These are phyloP conservation scores for Dermochelys coriacea DNA, from an alignment of 2,797 vertebrate species.

Conservation along the genomic window DNA sequence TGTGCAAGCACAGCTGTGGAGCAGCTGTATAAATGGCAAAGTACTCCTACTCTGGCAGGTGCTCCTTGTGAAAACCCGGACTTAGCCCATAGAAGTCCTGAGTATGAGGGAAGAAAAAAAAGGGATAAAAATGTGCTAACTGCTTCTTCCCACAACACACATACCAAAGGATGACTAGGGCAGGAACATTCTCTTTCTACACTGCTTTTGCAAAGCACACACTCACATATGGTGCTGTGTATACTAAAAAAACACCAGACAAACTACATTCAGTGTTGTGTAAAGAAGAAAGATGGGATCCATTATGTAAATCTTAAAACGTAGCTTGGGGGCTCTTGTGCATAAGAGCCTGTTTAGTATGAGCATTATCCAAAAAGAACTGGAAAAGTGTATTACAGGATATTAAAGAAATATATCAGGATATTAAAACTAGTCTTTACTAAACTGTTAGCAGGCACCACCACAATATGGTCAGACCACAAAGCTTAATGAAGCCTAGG, in stretches of 20 bases:
- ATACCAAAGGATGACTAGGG: background rate
- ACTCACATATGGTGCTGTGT: background rate
- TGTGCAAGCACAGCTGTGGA: no score
- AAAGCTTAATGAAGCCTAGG: constrained; percentile 49
- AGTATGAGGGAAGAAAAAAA: background rate
- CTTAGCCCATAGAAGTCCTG: no score
- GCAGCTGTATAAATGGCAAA: no score
- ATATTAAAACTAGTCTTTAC: constrained; percentile 76
- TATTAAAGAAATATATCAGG: constrained; percentile 78
- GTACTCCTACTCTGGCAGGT: no score
- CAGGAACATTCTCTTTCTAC: fast-evolving
- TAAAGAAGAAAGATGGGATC: constrained; percentile 51
- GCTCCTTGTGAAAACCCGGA: no score
- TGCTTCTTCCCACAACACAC: background rate
- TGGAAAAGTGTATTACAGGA: constrained; percentile 68
- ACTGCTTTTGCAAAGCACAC: background rate
- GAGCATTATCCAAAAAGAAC: constrained; percentile 51
- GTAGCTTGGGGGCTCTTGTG: constrained; percentile 40
- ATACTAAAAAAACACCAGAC: constrained; percentile 31
- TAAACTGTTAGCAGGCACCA: constrained; percentile 21
- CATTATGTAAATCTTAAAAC: constrained; percentile 54
- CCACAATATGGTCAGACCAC: constrained; percentile 31
- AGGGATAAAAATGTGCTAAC: background rate
- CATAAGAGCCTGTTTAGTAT: constrained; percentile 49
- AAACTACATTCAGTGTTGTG: background rate